Evolutionary conservation across 2,888 invertebrate genomes (phyloP).

Genomic region (Agriotes lineatus): DNA sequence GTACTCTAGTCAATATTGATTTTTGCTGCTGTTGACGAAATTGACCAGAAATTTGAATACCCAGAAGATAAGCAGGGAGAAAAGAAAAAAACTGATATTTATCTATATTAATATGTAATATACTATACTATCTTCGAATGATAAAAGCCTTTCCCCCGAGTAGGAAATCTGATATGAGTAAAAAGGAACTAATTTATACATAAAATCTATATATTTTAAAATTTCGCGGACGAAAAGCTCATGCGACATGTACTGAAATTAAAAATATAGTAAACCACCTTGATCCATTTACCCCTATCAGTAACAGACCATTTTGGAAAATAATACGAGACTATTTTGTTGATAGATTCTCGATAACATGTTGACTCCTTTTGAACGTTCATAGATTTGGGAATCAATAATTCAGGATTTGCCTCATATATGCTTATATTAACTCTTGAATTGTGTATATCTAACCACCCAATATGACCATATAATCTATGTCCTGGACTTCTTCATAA

Average conservation of each 20-base stretch:
- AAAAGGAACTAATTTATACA: not conserved
- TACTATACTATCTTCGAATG: no score
- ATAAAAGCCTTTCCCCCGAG: no score
- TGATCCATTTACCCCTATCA: slow-evolving; percentile 23
- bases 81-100: no score
- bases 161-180: slow-evolving; percentile 25
- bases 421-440: slow-evolving; percentile 1
- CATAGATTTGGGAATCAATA: slow-evolving; percentile 22
- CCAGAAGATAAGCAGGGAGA: no score
- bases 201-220: slow-evolving; percentile 1
- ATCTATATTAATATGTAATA: no score
- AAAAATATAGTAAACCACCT: no score
- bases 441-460: not conserved
- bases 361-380: not conserved
- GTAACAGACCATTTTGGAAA: slow-evolving; percentile 12
- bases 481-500: no score
- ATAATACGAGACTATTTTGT: not conserved
- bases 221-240: slow-evolving; percentile 19
- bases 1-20: no score
- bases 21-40: no score
- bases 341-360: not conserved
- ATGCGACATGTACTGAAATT: slow-evolving; percentile 29
- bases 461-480: no score
- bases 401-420: slow-evolving; percentile 6
- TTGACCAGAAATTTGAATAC: no score